A percentile compares a stretch with the other conserved stretches of the same genome.
Evolutionary conservation across 2,888 invertebrate species (phyloP).

Genomic region (Lepidochrysops patricia): DNA sequence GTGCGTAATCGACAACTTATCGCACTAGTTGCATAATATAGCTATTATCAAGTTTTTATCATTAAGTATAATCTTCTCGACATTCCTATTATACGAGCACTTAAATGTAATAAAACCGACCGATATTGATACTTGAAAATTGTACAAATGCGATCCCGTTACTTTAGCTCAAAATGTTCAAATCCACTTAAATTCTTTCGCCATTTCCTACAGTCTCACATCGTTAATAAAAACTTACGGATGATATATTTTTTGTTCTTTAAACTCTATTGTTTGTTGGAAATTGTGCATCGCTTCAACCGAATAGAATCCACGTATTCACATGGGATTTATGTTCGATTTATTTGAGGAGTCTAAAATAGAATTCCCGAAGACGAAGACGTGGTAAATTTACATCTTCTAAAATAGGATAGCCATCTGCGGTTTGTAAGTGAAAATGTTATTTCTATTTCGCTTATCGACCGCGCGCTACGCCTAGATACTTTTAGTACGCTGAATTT

Average conservation of each 20-base stretch:
- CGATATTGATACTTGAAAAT: neutral
- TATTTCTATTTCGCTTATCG: neutral
- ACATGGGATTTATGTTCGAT: neutral
- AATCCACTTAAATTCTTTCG: neutral
- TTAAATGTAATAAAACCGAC: neutral
- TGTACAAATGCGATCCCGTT: neutral
- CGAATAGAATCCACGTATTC: neutral
- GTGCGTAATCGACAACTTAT: no score
- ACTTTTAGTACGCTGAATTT: no score
- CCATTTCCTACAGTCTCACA: neutral
- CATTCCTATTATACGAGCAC: neutral
- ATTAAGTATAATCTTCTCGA: no score
- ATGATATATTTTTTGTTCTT: conserved; percentile 1
- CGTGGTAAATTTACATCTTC: neutral
- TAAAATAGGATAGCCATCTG: neutral
- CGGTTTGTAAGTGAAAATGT: neutral
- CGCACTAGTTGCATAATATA: no score
- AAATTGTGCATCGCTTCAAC: neutral
- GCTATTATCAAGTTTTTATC: no score
- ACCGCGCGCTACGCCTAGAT: no score
- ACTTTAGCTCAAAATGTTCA: neutral
- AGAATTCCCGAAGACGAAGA: neutral
- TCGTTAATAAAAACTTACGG: neutral
- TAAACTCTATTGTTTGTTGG: neutral
- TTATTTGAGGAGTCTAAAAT: neutral